A percentile compares a stretch with the other conserved stretches of the same genome.
These are phyloP conservation scores for Sorex araneus DNA, from an alignment of 2,113 vertebrate species.

Conservation along the genomic window DNA sequence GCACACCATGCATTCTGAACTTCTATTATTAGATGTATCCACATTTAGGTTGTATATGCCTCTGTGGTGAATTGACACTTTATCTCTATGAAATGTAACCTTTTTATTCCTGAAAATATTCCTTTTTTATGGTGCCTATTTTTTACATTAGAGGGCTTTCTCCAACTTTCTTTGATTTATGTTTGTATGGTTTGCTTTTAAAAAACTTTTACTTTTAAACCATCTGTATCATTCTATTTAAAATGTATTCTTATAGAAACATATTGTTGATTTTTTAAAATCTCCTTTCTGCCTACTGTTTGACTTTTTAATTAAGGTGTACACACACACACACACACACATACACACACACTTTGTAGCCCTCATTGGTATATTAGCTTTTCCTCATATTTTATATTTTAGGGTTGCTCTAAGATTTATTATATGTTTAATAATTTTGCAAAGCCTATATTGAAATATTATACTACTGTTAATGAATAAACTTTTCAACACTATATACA, in stretches of 20 bases:
- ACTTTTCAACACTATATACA: background rate
- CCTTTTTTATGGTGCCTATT: background rate
- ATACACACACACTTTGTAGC: background rate
- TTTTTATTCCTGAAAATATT: constrained; percentile 20
- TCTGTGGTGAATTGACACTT: background rate
- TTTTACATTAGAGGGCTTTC: background rate
- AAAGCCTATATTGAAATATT: background rate
- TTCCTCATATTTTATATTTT: background rate
- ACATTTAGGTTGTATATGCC: background rate
- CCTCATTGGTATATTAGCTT: background rate
- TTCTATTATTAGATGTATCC: background rate
- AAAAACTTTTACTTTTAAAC: constrained; percentile 5
- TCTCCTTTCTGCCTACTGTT: background rate
- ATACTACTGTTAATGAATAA: background rate
- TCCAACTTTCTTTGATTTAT: background rate
- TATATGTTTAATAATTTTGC: background rate
- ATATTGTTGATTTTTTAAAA: background rate
- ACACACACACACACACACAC: background rate
- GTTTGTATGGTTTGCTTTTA: background rate
- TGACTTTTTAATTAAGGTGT: background rate
- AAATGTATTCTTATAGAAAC: constrained; percentile 6
- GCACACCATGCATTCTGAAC: background rate
- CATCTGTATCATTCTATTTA: background rate
- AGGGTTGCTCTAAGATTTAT: background rate
- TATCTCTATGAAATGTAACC: constrained; percentile 3